phyloP scores from a whole-genome alignment of 2,888 invertebrate species.

The Drosophila flavopinicola region DNA sequence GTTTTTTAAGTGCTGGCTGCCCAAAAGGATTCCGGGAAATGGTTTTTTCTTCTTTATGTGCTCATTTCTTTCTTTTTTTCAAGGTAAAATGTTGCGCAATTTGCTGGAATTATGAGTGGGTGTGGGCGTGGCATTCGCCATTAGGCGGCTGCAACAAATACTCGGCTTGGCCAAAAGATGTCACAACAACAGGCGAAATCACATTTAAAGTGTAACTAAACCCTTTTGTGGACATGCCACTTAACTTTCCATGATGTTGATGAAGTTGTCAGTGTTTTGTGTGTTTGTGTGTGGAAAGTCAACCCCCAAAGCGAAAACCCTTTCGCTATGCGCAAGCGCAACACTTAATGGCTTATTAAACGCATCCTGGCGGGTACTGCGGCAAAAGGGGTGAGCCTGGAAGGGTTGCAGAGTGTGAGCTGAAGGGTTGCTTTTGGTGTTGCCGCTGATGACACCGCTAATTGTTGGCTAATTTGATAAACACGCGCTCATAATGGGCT shows the following conservation, averaged over 20 bases:
- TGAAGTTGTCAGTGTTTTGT: constrained; percentile 50
- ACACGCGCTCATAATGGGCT: constrained; percentile 36
- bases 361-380: constrained; percentile 10
- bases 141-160: constrained; percentile 15
- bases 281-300: too few relatives aligned
- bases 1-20: constrained; percentile 21
- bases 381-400: constrained; percentile 24
- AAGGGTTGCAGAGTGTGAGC: constrained; percentile 20
- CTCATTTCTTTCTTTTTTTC: constrained; percentile 26
- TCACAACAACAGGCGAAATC: constrained; percentile 46
- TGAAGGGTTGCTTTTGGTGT: constrained; percentile 46
- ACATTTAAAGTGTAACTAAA: constrained; percentile 45
- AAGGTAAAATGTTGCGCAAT: constrained; percentile 54
- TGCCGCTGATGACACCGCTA: constrained; percentile 72
- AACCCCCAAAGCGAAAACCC: constrained; percentile 33
- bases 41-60: constrained; percentile 48
- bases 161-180: constrained; percentile 13
- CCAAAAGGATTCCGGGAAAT: constrained; percentile 57
- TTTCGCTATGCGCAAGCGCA: constrained; percentile 42
- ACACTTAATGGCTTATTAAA: constrained; percentile 74
- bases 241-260: constrained; percentile 43
- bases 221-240: constrained; percentile 55
- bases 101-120: constrained; percentile 38
- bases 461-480: constrained; percentile 72
- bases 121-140: constrained; percentile 37